Percentiles rank a stretch among this genome's conserved stretches.
Conservation (phyloP, 1,140 invertebrate genomes). For the Papilio xuthus region DNA sequence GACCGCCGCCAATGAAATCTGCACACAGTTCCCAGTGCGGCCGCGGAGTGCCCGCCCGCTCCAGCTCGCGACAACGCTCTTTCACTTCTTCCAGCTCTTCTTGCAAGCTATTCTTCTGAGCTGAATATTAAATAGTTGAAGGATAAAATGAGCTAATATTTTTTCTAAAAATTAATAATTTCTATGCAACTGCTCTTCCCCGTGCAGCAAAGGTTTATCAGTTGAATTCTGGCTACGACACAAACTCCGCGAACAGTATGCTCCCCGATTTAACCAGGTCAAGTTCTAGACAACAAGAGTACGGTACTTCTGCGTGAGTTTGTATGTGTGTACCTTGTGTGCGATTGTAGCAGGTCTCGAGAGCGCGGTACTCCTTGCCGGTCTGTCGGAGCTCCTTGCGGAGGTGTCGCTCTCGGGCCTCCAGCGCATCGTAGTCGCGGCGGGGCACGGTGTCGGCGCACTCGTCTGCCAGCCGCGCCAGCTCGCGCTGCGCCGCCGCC, state of each 20-base stretch:
- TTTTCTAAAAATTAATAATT: no score
- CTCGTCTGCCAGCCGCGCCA: conserved; percentile 70
- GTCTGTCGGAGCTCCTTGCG: conserved; percentile 50
- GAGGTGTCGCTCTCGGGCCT: conserved; percentile 53
- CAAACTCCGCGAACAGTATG: no score
- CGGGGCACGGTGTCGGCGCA: conserved; percentile 74
- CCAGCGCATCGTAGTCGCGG: conserved; percentile 64
- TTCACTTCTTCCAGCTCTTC: conserved; percentile 72
- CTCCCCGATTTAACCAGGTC: no score
- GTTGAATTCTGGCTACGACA: no score
- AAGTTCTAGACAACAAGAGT: not conserved
- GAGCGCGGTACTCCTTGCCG: conserved; percentile 52
- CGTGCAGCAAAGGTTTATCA: no score
- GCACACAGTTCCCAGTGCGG: conserved; percentile 78
- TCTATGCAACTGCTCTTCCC: no score
- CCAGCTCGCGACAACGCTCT: conserved; percentile 72
- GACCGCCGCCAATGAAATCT: conserved; percentile 76
- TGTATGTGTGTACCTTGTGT: conserved; percentile 52
- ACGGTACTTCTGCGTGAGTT: not conserved
- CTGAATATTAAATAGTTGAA: conserved; percentile 45
- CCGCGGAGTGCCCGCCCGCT: conserved; percentile 73
- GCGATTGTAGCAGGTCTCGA: conserved; percentile 58
- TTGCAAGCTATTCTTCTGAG: conserved; percentile 59
- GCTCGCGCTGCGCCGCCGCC: conserved; percentile 57
- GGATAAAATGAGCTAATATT: not conserved